Base-by-base conservation (phyloP, 2,888 invertebrate genomes). In the Troides oblongomaculatus region DNA sequence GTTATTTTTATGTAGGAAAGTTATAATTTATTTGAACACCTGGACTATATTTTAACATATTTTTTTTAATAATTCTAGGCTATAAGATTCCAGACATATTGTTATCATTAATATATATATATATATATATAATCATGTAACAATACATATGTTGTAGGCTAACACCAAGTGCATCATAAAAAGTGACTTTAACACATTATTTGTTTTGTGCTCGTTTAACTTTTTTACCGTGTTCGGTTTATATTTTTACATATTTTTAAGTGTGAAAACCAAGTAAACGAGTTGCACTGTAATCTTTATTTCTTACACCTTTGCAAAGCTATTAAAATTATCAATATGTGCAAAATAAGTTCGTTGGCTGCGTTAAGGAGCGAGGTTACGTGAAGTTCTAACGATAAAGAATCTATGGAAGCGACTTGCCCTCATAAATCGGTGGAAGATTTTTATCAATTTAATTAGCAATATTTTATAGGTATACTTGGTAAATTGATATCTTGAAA, bases 361-460 rank as follows among this genome's bases (percentile, higher is more conserved):
- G 12, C 36, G 66, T 39, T 30, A 60, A 43, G 21, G 6, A 46
- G 62, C 23, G 36, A 23, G 53, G 61, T 23, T 25, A 59, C 61
- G n/a, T 36, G 18, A 36, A 23, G 43, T 18, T 25, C 18, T 18
- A 67, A 23, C 18, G 62, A 50, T 63, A 50, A 63, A 63, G 17
- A 14, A 36, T 30, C 30, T 5, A 46, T 62, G 56, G 57, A 57
- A 39, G 57, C 25, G 56, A 23, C 61, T 61, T 36, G 56, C 30
- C 21, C 30, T 56, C 17, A 76, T 76, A 76, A 75, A 74, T 76
- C 73, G 72, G 60, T 50, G 67, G 43, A 57, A 72, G 74, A 72
- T 75, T 74, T 75, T 78, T 82, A 82, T 82, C 81, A 76, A 77
- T 79, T 79, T 80, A 81, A 83, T 83, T 81, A 79, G 74, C 73